A percentile compares a stretch with the other conserved stretches of the same genome.
Evolutionary conservation across 2,797 vertebrate genomes (phyloP).

Genomic region (Spinus pinus): DNA sequence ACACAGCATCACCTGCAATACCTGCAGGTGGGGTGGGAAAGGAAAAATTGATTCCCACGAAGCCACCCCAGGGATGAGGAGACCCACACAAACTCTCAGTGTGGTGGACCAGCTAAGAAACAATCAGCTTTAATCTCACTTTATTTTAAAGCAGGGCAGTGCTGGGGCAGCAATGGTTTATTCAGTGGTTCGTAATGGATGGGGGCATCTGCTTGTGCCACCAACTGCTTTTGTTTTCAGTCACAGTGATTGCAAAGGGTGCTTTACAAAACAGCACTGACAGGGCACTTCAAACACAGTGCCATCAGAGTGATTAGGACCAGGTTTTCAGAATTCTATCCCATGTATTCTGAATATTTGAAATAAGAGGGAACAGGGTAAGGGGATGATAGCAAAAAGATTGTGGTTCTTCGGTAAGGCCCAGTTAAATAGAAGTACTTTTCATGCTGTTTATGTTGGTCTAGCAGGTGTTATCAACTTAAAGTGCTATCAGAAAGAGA

Average conservation of each 20-base stretch:
- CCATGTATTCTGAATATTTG: neutral
- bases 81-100: neutral
- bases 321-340: neutral
- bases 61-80: neutral
- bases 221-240: conserved; percentile 33
- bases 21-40: neutral
- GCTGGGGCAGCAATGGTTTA: neutral
- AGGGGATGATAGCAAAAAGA: neutral
- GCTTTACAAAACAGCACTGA: conserved; percentile 10
- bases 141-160: neutral
- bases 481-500: neutral
- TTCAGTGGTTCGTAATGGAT: neutral
- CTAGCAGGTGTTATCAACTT: neutral
- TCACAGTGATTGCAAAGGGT: conserved; percentile 3
- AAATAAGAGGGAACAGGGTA: neutral
- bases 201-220: neutral
- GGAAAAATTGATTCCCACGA: neutral
- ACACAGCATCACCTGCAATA: neutral
- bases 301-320: conserved; percentile 10
- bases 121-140: neutral
- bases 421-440: neutral
- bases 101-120: neutral
- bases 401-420: neutral
- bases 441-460: neutral
- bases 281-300: conserved; percentile 5